Evolutionary conservation across 1,140 invertebrate genomes (phyloP).

Genomic region (Vanessa tameamea): DNA sequence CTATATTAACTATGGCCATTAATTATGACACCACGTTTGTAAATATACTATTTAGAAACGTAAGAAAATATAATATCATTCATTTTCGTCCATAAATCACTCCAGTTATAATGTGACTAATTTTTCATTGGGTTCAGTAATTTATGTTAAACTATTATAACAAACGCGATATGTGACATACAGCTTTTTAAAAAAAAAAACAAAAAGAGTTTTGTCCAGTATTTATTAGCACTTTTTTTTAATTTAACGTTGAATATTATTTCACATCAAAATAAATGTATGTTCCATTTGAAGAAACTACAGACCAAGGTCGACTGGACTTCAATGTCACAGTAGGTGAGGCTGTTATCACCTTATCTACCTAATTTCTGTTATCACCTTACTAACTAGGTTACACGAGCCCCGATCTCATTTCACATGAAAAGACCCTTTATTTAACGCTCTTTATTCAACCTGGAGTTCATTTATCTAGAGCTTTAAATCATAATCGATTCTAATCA

Average conservation of each 20-base stretch:
- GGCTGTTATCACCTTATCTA: slow-evolving; percentile 63
- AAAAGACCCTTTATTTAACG: slow-evolving; percentile 1
- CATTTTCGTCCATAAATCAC: slow-evolving; percentile 19
- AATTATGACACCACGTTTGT: neutral
- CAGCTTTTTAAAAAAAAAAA: neutral
- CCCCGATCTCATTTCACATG: neutral
- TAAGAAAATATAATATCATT: slow-evolving; percentile 11
- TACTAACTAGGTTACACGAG: slow-evolving; percentile 58
- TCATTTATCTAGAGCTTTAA: neutral
- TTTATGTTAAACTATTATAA: slow-evolving; percentile 9
- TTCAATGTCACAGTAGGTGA: slow-evolving; percentile 66
- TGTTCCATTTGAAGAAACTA: slow-evolving; percentile 18
- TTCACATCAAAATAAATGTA: neutral
- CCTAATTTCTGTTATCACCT: slow-evolving; percentile 59
- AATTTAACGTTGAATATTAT: neutral
- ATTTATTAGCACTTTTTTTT: too few species aligned
- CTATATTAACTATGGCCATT: neutral
- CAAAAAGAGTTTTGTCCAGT: neutral
- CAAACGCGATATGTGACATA: neutral
- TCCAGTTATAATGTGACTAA: slow-evolving; percentile 14
- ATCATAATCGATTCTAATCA: neutral
- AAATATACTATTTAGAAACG: slow-evolving; percentile 14
- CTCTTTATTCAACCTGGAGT: neutral
- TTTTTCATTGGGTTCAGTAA: slow-evolving; percentile 13
- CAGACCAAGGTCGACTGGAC: slow-evolving; percentile 48